These are phyloP conservation scores for Synanthedon vespiformis DNA, from an alignment of 2,888 invertebrate genomes.

Conservation along the genomic window DNA sequence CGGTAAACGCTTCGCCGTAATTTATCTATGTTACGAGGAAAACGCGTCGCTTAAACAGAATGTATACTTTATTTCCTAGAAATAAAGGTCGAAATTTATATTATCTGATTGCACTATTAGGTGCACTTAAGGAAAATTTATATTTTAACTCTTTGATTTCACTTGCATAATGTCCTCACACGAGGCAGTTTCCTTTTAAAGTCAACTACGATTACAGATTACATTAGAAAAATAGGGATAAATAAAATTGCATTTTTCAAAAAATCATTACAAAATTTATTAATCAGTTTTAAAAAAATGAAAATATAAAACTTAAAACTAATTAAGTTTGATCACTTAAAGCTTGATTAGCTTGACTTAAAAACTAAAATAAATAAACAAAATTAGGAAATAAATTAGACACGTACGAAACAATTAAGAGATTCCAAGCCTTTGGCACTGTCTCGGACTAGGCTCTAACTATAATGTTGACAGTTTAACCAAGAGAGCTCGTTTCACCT, in stretches of 20 bases:
- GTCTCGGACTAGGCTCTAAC: constrained; percentile 37
- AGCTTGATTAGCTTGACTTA: constrained; percentile 47
- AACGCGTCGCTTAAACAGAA: too few relatives aligned
- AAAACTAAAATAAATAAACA: constrained; percentile 20
- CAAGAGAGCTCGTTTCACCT: constrained; percentile 31
- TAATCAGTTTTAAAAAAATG: constrained; percentile 16
- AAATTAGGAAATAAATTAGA: constrained; percentile 15
- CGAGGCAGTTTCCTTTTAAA: too few relatives aligned
- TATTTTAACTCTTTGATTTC: too few relatives aligned
- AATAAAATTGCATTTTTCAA: constrained; percentile 6
- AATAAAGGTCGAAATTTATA: too few relatives aligned
- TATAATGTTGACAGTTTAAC: constrained; percentile 7
- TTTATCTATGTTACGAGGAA: too few relatives aligned
- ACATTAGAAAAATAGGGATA: too few relatives aligned
- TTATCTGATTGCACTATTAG: too few relatives aligned
- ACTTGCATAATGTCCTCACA: too few relatives aligned
- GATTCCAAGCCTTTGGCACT: constrained; percentile 64
- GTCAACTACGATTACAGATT: too few relatives aligned
- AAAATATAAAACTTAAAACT: constrained; percentile 29
- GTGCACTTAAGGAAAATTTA: too few relatives aligned
- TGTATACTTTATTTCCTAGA: too few relatives aligned
- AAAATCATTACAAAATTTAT: constrained; percentile 35
- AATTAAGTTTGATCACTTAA: constrained; percentile 44
- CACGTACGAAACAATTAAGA: constrained; percentile 31
- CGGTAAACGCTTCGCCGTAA: too few relatives aligned